These are phyloP conservation scores for Iselma pallidipennis DNA, from an alignment of 2,888 invertebrate species.

Conservation along the genomic window DNA sequence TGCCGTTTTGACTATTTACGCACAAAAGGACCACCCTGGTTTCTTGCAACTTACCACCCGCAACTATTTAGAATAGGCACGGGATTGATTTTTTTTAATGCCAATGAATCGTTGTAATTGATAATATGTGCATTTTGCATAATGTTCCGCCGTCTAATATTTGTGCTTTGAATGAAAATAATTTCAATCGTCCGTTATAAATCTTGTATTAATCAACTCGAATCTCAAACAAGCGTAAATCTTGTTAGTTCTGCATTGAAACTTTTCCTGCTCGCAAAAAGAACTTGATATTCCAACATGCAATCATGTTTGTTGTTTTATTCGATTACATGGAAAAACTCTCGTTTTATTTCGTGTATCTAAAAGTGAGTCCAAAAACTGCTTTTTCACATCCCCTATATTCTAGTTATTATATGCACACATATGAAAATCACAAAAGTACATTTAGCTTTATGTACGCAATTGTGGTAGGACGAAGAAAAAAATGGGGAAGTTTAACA, in stretches of 20 bases:
- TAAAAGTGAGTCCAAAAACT: neutral
- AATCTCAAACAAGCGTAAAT: no score
- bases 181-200: no score
- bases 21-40: constrained; percentile 15
- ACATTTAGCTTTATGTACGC: constrained; percentile 46
- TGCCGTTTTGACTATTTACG: constrained; percentile 16
- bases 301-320: neutral
- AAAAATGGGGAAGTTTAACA: constrained; percentile 49
- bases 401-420: constrained; percentile 8
- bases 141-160: no score
- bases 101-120: neutral
- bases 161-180: no score
- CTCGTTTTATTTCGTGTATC: neutral
- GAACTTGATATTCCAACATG: no score
- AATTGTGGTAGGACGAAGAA: constrained; percentile 52
- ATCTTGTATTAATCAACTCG: no score
- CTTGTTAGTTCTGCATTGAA: no score
- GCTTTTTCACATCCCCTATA: neutral
- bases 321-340: neutral
- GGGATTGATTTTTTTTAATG: neutral
- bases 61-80: neutral
- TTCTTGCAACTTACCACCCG: constrained; percentile 14
- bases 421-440: constrained; percentile 40
- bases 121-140: neutral
- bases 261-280: no score